Evolutionary conservation across 2,888 invertebrate species (phyloP), one percentile per base, ranked within the genome.

Genomic region (Latheticus oryzae): DNA sequence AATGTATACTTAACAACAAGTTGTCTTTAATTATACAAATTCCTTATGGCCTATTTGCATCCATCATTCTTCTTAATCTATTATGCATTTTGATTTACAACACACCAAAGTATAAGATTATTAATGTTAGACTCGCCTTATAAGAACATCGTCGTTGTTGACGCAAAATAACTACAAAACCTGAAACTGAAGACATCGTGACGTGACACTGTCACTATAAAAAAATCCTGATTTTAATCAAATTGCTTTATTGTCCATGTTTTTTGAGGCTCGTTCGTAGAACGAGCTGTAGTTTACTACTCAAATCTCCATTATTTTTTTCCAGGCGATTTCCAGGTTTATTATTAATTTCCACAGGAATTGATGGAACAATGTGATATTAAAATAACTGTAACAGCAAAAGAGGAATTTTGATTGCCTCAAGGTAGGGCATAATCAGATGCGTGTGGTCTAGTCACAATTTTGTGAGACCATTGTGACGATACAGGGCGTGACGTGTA

Each of bases 381-480:
- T 58, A 38, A 45, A 45, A 11, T 52, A 58, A 58, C 57, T 51
- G 52, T 58, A 37, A 32, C 33, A 33, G 19, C 16, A 57, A 57
- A 50, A 35, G 35, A 60, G 56, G 58, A 60, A 63, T 60, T 55
- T 53, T 35, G 51, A 52, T 57, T 58, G 59, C 61, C 64, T 43
- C 50, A 53, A 57, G 66, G 63, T 58, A 57, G 55, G 62, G 58
- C 56, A 58, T 62, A 60, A 61, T 66, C 63, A 48, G 61, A 60
- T 64, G 58, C 61, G 65, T 66, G 66, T 66, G 66, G 66, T 66
- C 66, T 66, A 62, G 60, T 65, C 65, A 60, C 51, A 56, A 60
- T 64, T 65, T 63, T 60, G 62, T 53, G 57, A 61, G 57, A 58
- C 52, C 63, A 60, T 63, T 58, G 58, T 58, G 37, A 24, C 40